Evolutionary conservation across 2,888 invertebrate genomes (phyloP).

Genomic region (Eupithecia centaureata): DNA sequence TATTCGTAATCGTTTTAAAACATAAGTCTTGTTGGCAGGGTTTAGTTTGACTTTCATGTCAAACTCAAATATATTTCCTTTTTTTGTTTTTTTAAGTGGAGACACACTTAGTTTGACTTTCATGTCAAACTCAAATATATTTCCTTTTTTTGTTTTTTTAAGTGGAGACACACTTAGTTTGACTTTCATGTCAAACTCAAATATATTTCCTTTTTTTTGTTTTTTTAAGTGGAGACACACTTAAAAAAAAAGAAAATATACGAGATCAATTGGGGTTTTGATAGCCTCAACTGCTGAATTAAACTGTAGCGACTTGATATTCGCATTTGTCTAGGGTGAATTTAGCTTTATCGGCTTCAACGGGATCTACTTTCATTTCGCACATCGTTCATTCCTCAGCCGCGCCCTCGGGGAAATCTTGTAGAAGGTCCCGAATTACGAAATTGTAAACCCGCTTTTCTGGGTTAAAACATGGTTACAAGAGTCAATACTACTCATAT

Average conservation of each 20-base stretch:
- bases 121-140: neutral
- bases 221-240: too few species aligned
- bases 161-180: too few species aligned
- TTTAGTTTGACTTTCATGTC: neutral
- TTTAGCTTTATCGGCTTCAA: constrained; percentile 1
- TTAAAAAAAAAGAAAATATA: too few species aligned
- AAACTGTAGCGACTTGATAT: neutral
- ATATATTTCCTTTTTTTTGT: neutral
- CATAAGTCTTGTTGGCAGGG: neutral
- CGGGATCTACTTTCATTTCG: constrained; percentile 12
- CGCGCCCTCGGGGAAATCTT: constrained; percentile 17
- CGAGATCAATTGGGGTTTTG: neutral
- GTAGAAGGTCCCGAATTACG: constrained; percentile 14
- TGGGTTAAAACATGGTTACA: neutral
- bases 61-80: neutral
- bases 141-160: neutral
- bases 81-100: too few species aligned
- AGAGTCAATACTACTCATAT: neutral
- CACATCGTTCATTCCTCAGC: constrained; percentile 19
- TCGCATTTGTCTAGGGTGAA: neutral
- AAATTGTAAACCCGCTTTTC: constrained; percentile 1
- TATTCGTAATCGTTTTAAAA: constrained; percentile 46
- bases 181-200: neutral
- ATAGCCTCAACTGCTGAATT: neutral
- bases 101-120: too few species aligned